Percentiles rank a stretch among this genome's conserved stretches.
Conservation (phyloP, 2,113 vertebrate genomes). For the Catagonus wagneri region DNA sequence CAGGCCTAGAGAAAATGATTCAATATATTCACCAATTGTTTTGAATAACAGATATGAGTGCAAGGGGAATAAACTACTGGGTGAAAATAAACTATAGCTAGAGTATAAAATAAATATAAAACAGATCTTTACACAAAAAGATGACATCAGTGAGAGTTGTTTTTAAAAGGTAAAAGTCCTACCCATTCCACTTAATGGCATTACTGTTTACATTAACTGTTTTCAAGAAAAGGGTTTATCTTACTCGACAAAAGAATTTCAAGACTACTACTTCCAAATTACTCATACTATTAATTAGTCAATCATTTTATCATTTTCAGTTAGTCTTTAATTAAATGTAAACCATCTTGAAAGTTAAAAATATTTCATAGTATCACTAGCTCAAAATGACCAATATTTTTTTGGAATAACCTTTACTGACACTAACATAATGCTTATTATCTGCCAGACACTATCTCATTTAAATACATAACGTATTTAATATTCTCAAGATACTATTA, state of each 20-base stretch:
- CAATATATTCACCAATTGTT: slow-evolving; percentile 1
- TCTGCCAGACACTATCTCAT: background rate
- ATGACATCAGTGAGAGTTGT: background rate
- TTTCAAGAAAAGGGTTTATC: slow-evolving; percentile 33
- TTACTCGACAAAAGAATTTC: background rate
- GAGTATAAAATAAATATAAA: slow-evolving; percentile 53
- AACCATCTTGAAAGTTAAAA: slow-evolving; percentile 55
- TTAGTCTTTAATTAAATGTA: slow-evolving; percentile 2
- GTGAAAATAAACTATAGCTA: slow-evolving; percentile 13
- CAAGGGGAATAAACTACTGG: slow-evolving; percentile 11
- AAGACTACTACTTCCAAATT: slow-evolving; percentile 24
- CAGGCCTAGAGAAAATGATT: slow-evolving; percentile 25
- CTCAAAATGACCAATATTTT: slow-evolving; percentile 48
- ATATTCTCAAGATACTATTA: background rate
- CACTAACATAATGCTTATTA: background rate
- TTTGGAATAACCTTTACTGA: background rate
- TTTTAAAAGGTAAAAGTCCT: slow-evolving; percentile 64
- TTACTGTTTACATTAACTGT: background rate
- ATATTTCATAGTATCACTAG: background rate
- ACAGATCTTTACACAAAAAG: slow-evolving; percentile 43
- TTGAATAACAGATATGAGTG: background rate
- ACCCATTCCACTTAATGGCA: background rate
- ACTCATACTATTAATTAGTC: background rate
- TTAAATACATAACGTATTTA: slow-evolving; percentile 21
- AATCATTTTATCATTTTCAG: background rate